A percentile compares a stretch with the other conserved stretches of the same genome.
These are phyloP conservation scores for Prenolepis imparis DNA, from an alignment of 2,888 invertebrate genomes.

Conservation along the genomic window DNA sequence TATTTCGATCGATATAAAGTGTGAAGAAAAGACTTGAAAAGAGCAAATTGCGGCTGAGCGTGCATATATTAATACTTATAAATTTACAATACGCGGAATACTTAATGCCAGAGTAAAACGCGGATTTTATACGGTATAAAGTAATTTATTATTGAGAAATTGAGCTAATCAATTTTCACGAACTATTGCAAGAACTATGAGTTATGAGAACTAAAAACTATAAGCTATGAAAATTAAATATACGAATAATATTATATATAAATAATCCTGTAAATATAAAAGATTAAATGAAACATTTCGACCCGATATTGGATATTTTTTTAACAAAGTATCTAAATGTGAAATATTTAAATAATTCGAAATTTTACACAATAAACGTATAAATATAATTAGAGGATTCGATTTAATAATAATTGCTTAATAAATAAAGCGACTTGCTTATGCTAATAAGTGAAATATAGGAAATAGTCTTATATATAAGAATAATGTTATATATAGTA, in stretches of 20 bases:
- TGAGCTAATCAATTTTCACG: background rate
- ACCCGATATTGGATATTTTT: background rate
- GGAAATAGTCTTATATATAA: background rate
- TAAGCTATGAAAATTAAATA: background rate
- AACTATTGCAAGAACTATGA: background rate
- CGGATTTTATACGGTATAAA: background rate
- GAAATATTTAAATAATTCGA: background rate
- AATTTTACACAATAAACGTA: too few species aligned
- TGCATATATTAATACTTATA: background rate
- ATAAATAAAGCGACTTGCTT: background rate
- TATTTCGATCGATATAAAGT: background rate
- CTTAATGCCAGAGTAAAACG: background rate
- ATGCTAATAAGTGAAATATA: background rate
- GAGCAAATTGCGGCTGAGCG: background rate
- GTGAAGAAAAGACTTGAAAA: background rate
- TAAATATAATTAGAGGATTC: background rate
- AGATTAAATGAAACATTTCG: conserved; percentile 2
- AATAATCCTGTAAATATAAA: background rate
- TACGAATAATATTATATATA: background rate
- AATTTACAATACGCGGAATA: background rate
- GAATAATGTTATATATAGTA: background rate
- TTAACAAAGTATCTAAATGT: background rate
- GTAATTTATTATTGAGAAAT: background rate
- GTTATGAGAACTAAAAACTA: background rate
- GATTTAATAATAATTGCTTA: background rate